A percentile compares a stretch with the other conserved stretches of the same genome.
phyloP scores from a whole-genome alignment of 2,888 invertebrate genomes.

The Chaetogeoica ovagalla region DNA sequence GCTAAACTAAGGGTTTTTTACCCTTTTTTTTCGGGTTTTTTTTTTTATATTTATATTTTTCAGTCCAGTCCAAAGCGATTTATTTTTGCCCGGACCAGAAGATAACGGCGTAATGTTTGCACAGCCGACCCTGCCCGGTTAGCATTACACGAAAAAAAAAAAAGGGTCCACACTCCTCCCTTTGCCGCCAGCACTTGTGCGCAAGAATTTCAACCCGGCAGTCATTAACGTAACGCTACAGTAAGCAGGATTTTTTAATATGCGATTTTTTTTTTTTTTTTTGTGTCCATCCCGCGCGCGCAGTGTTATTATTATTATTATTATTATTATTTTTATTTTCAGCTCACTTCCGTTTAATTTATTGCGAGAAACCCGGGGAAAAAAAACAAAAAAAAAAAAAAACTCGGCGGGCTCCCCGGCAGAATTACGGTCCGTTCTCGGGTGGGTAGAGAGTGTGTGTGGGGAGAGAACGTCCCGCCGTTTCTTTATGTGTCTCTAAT shows the following conservation, averaged over 20 bases:
- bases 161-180: conserved; percentile 50
- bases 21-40: conserved; percentile 16
- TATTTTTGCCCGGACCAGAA: conserved; percentile 52
- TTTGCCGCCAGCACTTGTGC: conserved; percentile 36
- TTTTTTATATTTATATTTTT: conserved; percentile 33
- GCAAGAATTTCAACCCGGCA: conserved; percentile 54
- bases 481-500: conserved; percentile 50
- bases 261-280: conserved; percentile 38
- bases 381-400: too few relatives aligned
- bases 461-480: conserved; percentile 43
- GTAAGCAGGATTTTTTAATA: conserved; percentile 53
- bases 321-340: conserved; percentile 42
- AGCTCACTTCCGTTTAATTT: conserved; percentile 53
- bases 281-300: conserved; percentile 1
- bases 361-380: conserved; percentile 52
- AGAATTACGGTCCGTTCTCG: conserved; percentile 24
- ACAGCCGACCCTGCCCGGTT: conserved; percentile 39
- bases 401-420: conserved; percentile 30
- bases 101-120: conserved; percentile 53
- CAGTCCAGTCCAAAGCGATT: conserved; percentile 46
- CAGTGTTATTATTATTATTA: conserved; percentile 39
- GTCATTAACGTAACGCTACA: conserved; percentile 53
- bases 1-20: conserved; percentile 51
- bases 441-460: too few relatives aligned
- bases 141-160: conserved; percentile 38